phyloP scores from a whole-genome alignment of 23 tunicate genomes.

The Aplidium turbinatum region DNA sequence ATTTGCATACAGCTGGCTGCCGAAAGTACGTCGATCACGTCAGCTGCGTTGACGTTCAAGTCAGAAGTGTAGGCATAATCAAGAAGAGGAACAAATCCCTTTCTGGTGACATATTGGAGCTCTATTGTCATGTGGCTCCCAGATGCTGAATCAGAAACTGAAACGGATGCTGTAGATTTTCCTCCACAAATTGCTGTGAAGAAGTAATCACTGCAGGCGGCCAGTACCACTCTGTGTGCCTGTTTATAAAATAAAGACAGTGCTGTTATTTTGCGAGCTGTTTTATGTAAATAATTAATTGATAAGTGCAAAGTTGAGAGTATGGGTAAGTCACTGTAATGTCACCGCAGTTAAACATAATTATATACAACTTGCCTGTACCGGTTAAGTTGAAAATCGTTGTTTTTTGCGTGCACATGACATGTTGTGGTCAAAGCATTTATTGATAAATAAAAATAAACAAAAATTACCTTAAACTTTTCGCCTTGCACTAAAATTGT shows the following conservation, averaged over 20 bases:
- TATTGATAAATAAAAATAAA: too few relatives aligned
- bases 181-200: conserved; percentile 79
- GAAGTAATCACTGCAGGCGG: conserved; percentile 90
- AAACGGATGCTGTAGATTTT: conserved; percentile 67
- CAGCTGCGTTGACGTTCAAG: conserved; percentile 73
- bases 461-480: conserved; percentile 82
- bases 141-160: conserved; percentile 25
- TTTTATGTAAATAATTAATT: too few relatives aligned
- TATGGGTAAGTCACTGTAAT: too few relatives aligned
- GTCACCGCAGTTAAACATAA: too few relatives aligned
- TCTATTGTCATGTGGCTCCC: conserved; percentile 82
- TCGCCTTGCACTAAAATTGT: conserved; percentile 91
- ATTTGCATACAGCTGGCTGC: conserved; percentile 97
- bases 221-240: conserved; percentile 97
- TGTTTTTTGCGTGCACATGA: too few relatives aligned
- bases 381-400: too few relatives aligned
- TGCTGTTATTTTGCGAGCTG: too few relatives aligned
- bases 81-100: conserved; percentile 88
- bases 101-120: conserved; percentile 79
- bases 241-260: conserved; percentile 23
- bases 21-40: conserved; percentile 90
- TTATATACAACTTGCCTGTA: too few relatives aligned
- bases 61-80: conserved; percentile 95
- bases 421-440: too few relatives aligned
- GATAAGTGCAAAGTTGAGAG: too few relatives aligned